phyloP scores from a whole-genome alignment of 1,140 invertebrate species.

The Stegodyphus dumicola region DNA sequence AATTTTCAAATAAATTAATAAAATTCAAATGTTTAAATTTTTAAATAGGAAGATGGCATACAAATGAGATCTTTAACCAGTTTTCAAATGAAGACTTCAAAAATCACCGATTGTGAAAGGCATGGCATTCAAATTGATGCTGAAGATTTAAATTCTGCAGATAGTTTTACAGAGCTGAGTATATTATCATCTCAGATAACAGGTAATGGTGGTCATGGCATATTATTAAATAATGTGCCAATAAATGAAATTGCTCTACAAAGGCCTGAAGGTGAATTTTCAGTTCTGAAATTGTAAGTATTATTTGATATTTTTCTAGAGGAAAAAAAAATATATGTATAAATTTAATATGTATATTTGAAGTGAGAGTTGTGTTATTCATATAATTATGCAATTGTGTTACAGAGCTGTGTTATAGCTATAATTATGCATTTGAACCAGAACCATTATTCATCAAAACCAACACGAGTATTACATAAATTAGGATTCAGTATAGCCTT shows the following conservation, averaged over 20 bases:
- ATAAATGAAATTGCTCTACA: conserved; percentile 34
- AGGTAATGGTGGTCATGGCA: conserved; percentile 26
- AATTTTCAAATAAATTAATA: no score
- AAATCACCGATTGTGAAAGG: conserved; percentile 3
- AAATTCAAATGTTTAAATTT: neutral
- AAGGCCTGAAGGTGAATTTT: conserved; percentile 46
- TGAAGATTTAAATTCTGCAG: conserved; percentile 19
- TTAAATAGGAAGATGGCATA: conserved; percentile 51
- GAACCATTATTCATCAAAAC: no score
- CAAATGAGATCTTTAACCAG: conserved; percentile 42
- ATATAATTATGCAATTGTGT: no score
- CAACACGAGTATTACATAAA: no score
- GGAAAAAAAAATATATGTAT: neutral
- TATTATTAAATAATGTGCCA: conserved; percentile 44
- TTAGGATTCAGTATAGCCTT: no score
- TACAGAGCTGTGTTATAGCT: no score
- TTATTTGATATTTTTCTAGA: neutral
- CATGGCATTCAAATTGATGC: conserved; percentile 55
- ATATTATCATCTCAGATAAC: conserved; percentile 18
- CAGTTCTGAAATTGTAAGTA: conserved; percentile 28
- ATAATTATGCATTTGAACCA: no score
- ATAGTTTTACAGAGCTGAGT: conserved; percentile 16
- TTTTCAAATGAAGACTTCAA: conserved; percentile 19
- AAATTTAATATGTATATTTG: neutral
- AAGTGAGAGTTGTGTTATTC: neutral